These are phyloP conservation scores for Butastur rufipennis DNA, from an alignment of 2,113 vertebrate species.

Conservation along the genomic window DNA sequence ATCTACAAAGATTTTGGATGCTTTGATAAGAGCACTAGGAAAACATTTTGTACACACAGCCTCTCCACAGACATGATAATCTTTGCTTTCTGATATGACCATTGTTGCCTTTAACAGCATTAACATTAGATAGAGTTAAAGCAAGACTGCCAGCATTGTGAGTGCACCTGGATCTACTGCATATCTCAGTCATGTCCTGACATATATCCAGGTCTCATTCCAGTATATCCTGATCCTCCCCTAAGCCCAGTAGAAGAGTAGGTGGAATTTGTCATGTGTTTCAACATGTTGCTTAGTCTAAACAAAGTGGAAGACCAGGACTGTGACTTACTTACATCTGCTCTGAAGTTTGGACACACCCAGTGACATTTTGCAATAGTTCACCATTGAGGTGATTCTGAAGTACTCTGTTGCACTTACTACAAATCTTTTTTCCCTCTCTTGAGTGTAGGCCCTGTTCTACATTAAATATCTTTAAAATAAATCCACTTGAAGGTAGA, in stretches of 20 bases:
- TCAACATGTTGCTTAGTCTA: neutral
- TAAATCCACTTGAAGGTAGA: neutral
- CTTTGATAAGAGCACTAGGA: neutral
- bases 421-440: neutral
- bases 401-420: neutral
- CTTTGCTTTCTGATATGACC: neutral
- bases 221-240: neutral
- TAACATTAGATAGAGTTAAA: neutral
- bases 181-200: accelerated
- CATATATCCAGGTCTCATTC: neutral
- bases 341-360: neutral
- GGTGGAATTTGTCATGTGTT: neutral
- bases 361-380: neutral
- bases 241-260: neutral
- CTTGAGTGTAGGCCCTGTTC: neutral
- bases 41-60: neutral
- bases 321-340: neutral
- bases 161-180: neutral
- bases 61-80: neutral
- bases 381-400: neutral
- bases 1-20: neutral
- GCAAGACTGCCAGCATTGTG: neutral
- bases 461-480: neutral
- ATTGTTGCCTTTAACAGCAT: neutral
- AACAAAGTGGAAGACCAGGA: neutral